Conservation (phyloP, 2,113 vertebrate species). For the Tauraco erythrolophus region DNA sequence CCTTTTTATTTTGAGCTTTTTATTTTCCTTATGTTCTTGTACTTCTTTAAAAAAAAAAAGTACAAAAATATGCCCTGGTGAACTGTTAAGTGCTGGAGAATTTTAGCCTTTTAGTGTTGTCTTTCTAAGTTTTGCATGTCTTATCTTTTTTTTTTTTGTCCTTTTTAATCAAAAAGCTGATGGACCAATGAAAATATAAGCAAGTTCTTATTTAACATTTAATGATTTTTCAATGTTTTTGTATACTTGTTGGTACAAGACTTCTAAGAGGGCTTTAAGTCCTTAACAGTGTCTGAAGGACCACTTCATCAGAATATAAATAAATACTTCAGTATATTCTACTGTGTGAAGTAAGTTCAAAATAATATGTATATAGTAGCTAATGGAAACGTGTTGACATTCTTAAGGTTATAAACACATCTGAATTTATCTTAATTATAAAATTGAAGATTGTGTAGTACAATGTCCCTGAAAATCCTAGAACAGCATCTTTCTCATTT, state of each 20-base stretch:
- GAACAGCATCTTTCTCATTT: constrained; percentile 71
- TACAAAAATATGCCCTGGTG: background rate
- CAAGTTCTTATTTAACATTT: constrained; percentile 5
- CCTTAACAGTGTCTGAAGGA: constrained; percentile 72
- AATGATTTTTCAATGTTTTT: constrained; percentile 65
- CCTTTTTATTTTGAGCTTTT: background rate
- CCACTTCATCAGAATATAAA: constrained; percentile 72
- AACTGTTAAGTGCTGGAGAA: background rate
- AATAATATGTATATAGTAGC: constrained; percentile 74
- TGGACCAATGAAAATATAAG: constrained; percentile 5
- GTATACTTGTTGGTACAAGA: constrained; percentile 68
- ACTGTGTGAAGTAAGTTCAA: constrained; percentile 74
- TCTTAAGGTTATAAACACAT: constrained; percentile 78
- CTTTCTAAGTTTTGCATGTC: background rate
- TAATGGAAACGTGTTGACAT: constrained; percentile 82
- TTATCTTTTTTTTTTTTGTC: background rate
- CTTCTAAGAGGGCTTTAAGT: constrained; percentile 70
- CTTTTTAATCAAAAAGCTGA: background rate
- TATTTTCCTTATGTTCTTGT: background rate
- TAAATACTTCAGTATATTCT: constrained; percentile 75
- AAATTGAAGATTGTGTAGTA: constrained; percentile 79
- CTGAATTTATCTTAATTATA: constrained; percentile 77
- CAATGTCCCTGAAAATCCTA: constrained; percentile 77
- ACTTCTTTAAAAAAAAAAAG: background rate
- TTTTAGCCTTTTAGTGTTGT: background rate